phyloP scores from a whole-genome alignment of 1,140 invertebrate species.

The Sminthurides bifidus region DNA sequence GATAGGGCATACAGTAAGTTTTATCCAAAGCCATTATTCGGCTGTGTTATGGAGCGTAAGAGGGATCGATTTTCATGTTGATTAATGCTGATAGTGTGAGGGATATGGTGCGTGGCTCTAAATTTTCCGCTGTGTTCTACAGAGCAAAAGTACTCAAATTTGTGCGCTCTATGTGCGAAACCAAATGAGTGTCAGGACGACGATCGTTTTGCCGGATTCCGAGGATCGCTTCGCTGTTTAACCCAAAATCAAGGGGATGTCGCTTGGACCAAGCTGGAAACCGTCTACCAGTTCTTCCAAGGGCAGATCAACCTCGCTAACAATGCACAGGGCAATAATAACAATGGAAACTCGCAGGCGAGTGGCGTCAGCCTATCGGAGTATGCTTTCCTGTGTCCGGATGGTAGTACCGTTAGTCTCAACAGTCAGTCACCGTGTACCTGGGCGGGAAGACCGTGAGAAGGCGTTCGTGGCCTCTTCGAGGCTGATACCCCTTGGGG shows the following conservation, averaged over 20 bases:
- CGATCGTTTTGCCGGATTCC: conserved; percentile 68
- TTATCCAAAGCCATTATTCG: no score
- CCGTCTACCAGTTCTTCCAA: conserved; percentile 36
- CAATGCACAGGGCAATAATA: neutral
- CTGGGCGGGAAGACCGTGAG: conserved; percentile 31
- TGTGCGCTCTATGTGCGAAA: conserved; percentile 60
- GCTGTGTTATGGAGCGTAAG: no score
- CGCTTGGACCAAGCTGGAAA: conserved; percentile 72
- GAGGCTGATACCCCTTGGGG: conserved; percentile 10
- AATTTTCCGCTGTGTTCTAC: no score
- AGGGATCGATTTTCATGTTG: no score
- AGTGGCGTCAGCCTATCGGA: conserved; percentile 31
- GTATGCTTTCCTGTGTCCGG: conserved; percentile 53
- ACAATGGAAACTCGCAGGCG: neutral
- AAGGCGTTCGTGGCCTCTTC: conserved; percentile 26
- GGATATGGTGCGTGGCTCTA: no score
- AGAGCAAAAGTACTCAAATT: conserved; percentile 57
- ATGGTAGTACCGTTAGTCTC: conserved; percentile 44
- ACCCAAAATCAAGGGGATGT: conserved; percentile 63
- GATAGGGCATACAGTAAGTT: conserved; percentile 59
- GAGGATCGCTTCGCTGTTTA: conserved; percentile 68
- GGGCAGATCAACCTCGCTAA: neutral
- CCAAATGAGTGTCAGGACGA: conserved; percentile 63
- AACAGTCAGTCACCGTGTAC: conserved; percentile 32
- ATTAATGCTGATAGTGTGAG: no score